Conservation (phyloP, 2,797 vertebrate genomes). For the Cephalopachus bancanus region DNA sequence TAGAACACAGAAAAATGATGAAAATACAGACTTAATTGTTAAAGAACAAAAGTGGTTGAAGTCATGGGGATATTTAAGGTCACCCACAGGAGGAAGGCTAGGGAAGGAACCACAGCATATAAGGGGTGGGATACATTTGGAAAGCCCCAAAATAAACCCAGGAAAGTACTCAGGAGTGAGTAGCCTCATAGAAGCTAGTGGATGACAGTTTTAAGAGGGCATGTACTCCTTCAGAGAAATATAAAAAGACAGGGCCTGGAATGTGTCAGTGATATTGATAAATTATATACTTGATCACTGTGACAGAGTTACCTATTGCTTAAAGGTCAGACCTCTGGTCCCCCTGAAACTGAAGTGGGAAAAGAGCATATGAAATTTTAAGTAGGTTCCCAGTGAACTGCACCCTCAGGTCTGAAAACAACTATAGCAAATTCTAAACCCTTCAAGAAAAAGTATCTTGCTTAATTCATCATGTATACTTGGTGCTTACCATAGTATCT, state of each 20-base stretch:
- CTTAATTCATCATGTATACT: neutral
- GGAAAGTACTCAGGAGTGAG: constrained; percentile 15
- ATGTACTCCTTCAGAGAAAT: neutral
- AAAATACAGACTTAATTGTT: neutral
- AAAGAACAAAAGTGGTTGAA: neutral
- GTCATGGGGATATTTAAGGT: neutral
- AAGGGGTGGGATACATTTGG: neutral
- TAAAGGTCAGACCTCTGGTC: neutral
- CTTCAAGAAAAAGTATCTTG: neutral
- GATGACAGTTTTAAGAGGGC: neutral
- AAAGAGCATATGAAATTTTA: neutral
- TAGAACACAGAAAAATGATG: neutral
- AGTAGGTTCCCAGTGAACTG: neutral
- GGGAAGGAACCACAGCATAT: neutral
- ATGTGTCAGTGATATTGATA: neutral
- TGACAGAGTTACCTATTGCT: neutral
- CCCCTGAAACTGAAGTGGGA: neutral
- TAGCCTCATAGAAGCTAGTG: neutral
- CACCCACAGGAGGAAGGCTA: neutral
- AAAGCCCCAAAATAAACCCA: neutral
- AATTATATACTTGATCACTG: neutral
- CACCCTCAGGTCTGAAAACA: neutral
- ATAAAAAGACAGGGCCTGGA: neutral
- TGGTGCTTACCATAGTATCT: neutral
- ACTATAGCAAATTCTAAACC: neutral